These are phyloP conservation scores for Seira musarum DNA, from an alignment of 2,888 invertebrate species.

Conservation along the genomic window DNA sequence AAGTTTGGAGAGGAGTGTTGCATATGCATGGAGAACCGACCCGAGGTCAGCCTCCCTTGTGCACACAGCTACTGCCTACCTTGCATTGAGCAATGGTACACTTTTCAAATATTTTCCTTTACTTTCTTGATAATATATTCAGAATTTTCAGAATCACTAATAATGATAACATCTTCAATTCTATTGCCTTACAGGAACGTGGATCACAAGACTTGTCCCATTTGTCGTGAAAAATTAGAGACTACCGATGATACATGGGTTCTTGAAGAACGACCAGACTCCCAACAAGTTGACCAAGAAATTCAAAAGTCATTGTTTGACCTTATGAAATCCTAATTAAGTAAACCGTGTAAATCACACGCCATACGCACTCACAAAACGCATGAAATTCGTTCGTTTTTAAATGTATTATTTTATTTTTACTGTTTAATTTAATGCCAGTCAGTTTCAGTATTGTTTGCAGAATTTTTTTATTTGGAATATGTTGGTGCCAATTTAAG, in stretches of 20 bases:
- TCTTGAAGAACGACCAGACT: slow-evolving; percentile 77
- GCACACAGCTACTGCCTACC: slow-evolving; percentile 81
- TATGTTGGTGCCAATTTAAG: too few species aligned
- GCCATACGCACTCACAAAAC: neutral
- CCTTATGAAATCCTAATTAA: slow-evolving; percentile 42
- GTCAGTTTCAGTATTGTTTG: neutral
- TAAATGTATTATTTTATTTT: neutral
- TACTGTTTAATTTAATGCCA: neutral
- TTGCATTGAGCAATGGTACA: slow-evolving; percentile 83
- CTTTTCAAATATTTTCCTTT: slow-evolving; percentile 14
- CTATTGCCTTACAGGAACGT: slow-evolving; percentile 76
- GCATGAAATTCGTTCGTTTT: neutral
- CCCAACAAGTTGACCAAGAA: slow-evolving; percentile 70
- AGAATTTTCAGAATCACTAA: too few species aligned
- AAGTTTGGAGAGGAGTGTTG: slow-evolving; percentile 76
- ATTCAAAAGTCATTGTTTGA: slow-evolving; percentile 70
- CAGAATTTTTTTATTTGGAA: too few species aligned
- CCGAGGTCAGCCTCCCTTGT: slow-evolving; percentile 81
- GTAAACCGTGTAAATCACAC: neutral
- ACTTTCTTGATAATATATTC: neutral
- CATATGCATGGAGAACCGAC: slow-evolving; percentile 81
- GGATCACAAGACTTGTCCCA: slow-evolving; percentile 80
- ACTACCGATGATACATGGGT: slow-evolving; percentile 80
- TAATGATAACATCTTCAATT: too few species aligned
- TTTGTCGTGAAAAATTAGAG: slow-evolving; percentile 78